Evolutionary conservation across 2,113 vertebrate species (phyloP).

Genomic region (Desmodus rotundus): DNA sequence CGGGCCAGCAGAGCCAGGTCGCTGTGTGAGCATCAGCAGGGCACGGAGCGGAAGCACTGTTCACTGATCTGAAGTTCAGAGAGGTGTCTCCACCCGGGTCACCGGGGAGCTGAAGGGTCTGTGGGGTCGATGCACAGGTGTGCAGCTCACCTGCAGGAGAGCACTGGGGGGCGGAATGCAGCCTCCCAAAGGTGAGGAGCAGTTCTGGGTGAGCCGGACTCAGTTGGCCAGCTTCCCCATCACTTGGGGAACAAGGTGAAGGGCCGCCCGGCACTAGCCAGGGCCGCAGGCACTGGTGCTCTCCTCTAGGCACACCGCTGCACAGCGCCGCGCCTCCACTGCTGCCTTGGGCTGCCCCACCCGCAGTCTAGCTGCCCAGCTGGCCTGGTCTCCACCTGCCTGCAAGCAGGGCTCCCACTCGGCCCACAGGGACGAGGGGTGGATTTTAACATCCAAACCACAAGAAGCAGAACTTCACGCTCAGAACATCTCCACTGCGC

Average conservation of each 20-base stretch:
- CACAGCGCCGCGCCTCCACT: too few species aligned
- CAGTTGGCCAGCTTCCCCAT: neutral
- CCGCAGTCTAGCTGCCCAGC: neutral
- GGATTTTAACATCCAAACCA: neutral
- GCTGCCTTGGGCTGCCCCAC: neutral
- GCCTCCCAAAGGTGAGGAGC: neutral
- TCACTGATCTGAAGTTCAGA: fast-evolving
- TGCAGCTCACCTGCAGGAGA: fast-evolving
- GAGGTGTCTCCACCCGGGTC: fast-evolving
- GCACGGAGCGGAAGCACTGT: neutral
- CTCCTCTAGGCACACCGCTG: too few species aligned
- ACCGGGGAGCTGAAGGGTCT: fast-evolving
- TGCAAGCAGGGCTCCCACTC: neutral
- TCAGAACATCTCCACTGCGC: fast-evolving
- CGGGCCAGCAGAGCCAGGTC: fast-evolving
- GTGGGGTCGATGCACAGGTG: fast-evolving
- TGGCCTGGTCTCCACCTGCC: neutral
- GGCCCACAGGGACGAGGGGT: neutral
- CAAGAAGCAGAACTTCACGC: neutral
- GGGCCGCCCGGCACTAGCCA: fast-evolving
- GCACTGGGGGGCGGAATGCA: fast-evolving
- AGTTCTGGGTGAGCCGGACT: neutral
- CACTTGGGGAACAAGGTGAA: neutral
- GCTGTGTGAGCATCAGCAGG: fast-evolving
- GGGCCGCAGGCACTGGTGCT: too few species aligned